A percentile compares a stretch with the other conserved stretches of the same genome.
These are phyloP conservation scores for Meliscaeva auricollis DNA, from an alignment of 2,888 invertebrate genomes.

Conservation along the genomic window DNA sequence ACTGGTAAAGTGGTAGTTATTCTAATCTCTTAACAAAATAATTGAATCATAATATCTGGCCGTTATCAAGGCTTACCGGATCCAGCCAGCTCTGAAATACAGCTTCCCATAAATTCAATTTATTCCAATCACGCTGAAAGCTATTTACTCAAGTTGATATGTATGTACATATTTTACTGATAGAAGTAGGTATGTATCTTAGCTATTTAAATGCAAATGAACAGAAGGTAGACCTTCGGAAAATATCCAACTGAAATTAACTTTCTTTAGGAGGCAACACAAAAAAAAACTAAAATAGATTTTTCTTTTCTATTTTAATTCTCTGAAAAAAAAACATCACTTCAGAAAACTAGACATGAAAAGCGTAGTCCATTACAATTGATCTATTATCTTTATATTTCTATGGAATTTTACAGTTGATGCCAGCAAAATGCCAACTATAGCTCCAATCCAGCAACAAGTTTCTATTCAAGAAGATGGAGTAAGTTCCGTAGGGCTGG, in stretches of 20 bases:
- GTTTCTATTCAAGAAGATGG: slow-evolving; percentile 81
- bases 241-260: slow-evolving; percentile 1
- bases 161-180: neutral
- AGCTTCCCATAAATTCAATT: neutral
- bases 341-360: slow-evolving; percentile 33
- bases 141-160: neutral
- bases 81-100: neutral
- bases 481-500: slow-evolving; percentile 49
- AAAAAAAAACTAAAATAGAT: neutral
- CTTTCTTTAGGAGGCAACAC: neutral
- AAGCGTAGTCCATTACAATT: slow-evolving; percentile 49
- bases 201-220: slow-evolving; percentile 45
- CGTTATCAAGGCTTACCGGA: neutral
- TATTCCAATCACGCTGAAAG: neutral
- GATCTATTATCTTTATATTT: slow-evolving; percentile 66
- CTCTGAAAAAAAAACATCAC: neutral
- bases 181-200: neutral
- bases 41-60: neutral
- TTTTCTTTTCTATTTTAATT: neutral
- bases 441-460: slow-evolving; percentile 79
- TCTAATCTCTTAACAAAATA: neutral
- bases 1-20: no score
- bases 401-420: slow-evolving; percentile 79
- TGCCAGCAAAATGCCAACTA: slow-evolving; percentile 82
- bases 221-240: neutral